These are phyloP conservation scores for Cranoglanis bouderius DNA, from an alignment of 2,113 vertebrate species.

Conservation along the genomic window DNA sequence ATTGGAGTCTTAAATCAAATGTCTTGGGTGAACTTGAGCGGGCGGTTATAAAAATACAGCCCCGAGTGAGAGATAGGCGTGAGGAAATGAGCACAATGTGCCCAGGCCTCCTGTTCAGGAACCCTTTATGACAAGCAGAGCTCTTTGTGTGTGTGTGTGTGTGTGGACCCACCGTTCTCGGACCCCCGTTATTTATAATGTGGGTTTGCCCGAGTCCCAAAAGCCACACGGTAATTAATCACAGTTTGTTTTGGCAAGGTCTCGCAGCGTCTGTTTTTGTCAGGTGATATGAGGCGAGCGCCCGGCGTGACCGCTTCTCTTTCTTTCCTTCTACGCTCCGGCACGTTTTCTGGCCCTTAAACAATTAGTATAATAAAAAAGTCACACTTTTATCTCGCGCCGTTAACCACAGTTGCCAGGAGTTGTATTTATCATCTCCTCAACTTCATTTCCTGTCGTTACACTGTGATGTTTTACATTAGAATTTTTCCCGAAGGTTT, in stretches of 20 bases:
- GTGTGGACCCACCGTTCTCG: conserved; percentile 37
- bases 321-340: conserved; percentile 30
- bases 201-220: conserved; percentile 50
- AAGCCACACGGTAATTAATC: conserved; percentile 66
- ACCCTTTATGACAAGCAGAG: conserved; percentile 65
- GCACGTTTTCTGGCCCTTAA: conserved; percentile 58
- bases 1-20: conserved; percentile 76
- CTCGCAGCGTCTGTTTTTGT: conserved; percentile 51
- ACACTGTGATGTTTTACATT: conserved; percentile 22
- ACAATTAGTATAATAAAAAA: conserved; percentile 50
- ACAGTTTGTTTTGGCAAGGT: conserved; percentile 70
- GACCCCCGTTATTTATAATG: conserved; percentile 68
- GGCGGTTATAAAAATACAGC: conserved; percentile 79
- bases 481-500: not conserved
- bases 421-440: conserved; percentile 27
- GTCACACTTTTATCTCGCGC: conserved; percentile 30
- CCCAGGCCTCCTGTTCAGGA: conserved; percentile 62
- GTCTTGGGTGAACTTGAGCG: conserved; percentile 71
- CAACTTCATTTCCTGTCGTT: conserved; percentile 27
- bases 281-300: conserved; percentile 52
- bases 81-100: conserved; percentile 75
- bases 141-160: conserved; percentile 61
- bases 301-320: conserved; percentile 36
- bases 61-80: conserved; percentile 70
- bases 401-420: not conserved